A percentile compares a stretch with the other conserved stretches of the same genome.
Conservation (phyloP, 2,797 vertebrate genomes). For the Chelon auratus region DNA sequence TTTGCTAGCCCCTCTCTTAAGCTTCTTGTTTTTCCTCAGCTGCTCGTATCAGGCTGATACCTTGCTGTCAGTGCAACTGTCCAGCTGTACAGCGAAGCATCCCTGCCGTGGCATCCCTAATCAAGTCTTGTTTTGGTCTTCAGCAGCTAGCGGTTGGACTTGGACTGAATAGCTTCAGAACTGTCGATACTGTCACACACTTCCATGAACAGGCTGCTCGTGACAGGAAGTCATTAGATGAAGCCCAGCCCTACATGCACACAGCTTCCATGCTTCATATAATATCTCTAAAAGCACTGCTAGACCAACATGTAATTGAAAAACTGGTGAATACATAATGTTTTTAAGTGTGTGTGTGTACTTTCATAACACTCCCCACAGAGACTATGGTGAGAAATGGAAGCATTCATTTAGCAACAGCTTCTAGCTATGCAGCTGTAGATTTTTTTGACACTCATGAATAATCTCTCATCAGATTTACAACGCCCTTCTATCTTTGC, state of each 20-base stretch:
- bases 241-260: slow-evolving; percentile 30
- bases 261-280: slow-evolving; percentile 17
- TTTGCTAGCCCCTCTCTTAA: slow-evolving; percentile 50
- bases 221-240: slow-evolving; percentile 54
- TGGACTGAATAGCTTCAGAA: slow-evolving; percentile 52
- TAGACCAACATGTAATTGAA: slow-evolving; percentile 15
- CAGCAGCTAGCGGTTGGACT: slow-evolving; percentile 54
- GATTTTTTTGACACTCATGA: slow-evolving; percentile 49
- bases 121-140: slow-evolving; percentile 71
- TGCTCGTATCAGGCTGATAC: slow-evolving; percentile 45
- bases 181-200: slow-evolving; percentile 61
- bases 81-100: slow-evolving; percentile 55
- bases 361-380: slow-evolving; percentile 6
- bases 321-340: slow-evolving; percentile 31
- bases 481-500: slow-evolving; percentile 33
- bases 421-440: slow-evolving; percentile 38
- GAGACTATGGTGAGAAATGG: slow-evolving; percentile 9
- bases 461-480: slow-evolving; percentile 54
- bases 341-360: slow-evolving; percentile 21
- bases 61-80: slow-evolving; percentile 58
- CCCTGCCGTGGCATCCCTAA: slow-evolving; percentile 67
- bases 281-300: slow-evolving; percentile 26
- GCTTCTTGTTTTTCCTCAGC: slow-evolving; percentile 60
- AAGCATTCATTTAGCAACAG: slow-evolving; percentile 35
- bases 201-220: slow-evolving; percentile 53